Percentiles rank a stretch among this genome's conserved stretches.
These are phyloP conservation scores for Salvator merianae DNA, from an alignment of 2,113 vertebrate genomes.

Conservation along the genomic window DNA sequence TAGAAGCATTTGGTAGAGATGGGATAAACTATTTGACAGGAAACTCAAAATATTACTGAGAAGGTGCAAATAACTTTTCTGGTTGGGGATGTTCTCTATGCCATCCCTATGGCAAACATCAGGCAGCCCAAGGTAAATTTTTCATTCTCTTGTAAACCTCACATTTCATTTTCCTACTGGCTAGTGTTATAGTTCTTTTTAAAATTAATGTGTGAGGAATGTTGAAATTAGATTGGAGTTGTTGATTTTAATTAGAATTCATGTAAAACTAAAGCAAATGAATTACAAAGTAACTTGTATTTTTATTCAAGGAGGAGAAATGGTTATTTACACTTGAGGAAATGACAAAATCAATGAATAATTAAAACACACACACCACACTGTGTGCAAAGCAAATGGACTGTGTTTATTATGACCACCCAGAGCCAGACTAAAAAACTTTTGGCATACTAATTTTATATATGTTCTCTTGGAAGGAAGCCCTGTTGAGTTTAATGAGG, in stretches of 20 bases:
- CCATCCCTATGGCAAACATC: not conserved
- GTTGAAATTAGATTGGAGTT: not conserved
- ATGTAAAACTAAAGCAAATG: conserved; percentile 5
- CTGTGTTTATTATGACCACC: not conserved
- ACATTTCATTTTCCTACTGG: not conserved
- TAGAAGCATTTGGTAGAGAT: not conserved
- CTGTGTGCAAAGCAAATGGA: not conserved
- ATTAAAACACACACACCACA: not conserved
- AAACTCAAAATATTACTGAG: not conserved
- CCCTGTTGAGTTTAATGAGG: not conserved
- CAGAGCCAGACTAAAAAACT: not conserved
- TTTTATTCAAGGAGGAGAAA: fast-evolving
- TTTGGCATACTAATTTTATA: not conserved
- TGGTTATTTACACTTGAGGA: not conserved
- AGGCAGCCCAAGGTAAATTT: not conserved
- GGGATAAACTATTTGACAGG: not conserved
- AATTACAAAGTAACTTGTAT: not conserved
- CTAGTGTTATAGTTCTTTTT: not conserved
- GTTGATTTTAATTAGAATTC: conserved; percentile 7
- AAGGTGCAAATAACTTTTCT: not conserved
- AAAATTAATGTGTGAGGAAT: not conserved
- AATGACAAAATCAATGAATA: not conserved
- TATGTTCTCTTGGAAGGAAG: not conserved
- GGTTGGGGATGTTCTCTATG: not conserved
- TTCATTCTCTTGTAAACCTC: not conserved